phyloP scores from a whole-genome alignment of 2,888 invertebrate species.

The Acanthosepion lycidas region DNA sequence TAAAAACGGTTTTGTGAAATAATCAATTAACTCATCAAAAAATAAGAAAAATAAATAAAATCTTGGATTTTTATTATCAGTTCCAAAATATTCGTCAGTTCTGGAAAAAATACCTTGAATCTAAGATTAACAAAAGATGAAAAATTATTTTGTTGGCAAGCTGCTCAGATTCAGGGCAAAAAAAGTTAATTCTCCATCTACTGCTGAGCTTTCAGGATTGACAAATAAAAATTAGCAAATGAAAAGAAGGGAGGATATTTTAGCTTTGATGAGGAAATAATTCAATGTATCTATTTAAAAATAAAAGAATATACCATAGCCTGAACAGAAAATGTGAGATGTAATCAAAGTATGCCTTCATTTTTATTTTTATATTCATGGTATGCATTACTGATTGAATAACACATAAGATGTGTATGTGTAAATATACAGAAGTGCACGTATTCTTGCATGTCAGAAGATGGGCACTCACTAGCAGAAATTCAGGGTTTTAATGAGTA shows the following conservation, averaged over 20 bases:
- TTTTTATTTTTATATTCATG: background rate
- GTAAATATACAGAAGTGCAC: background rate
- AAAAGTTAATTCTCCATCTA: background rate
- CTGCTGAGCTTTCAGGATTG: background rate
- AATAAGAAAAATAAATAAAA: background rate
- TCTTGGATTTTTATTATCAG: background rate
- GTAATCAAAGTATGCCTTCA: background rate
- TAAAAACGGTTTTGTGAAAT: background rate
- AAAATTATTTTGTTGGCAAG: background rate
- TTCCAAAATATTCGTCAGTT: background rate
- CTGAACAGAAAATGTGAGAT: background rate
- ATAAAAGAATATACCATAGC: background rate
- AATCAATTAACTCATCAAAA: background rate
- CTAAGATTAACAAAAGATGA: background rate
- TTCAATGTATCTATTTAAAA: background rate
- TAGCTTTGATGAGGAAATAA: background rate
- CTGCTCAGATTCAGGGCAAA: background rate
- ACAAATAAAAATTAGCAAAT: background rate
- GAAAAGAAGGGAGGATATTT: background rate
- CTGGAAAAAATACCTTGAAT: background rate
- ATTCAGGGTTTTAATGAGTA: background rate
- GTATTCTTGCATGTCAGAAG: background rate
- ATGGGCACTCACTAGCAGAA: no score
- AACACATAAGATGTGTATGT: background rate
- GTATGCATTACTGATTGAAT: background rate